phyloP scores from a whole-genome alignment of 2,797 vertebrate species.

The Characodon lateralis region DNA sequence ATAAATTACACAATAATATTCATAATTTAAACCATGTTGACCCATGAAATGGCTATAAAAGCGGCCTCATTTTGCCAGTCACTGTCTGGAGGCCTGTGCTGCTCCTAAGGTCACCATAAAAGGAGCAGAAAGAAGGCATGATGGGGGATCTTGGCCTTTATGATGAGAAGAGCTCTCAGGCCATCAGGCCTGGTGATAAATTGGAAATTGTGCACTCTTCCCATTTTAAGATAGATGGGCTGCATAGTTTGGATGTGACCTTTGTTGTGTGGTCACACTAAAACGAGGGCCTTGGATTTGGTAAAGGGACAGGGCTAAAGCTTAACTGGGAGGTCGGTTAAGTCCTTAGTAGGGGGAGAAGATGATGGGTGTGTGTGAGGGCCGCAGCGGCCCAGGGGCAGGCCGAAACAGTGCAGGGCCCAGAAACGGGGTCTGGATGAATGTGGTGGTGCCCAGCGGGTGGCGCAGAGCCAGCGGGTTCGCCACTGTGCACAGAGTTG shows the following conservation, averaged over 20 bases:
- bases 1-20: constrained; percentile 82
- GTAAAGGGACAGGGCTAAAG: constrained; percentile 52
- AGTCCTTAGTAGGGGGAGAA: constrained; percentile 91
- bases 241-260: constrained; percentile 84
- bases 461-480: constrained; percentile 89
- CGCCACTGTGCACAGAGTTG: constrained; percentile 90
- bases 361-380: constrained; percentile 90
- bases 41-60: constrained; percentile 79
- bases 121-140: constrained; percentile 79
- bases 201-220: constrained; percentile 65
- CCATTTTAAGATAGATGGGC: constrained; percentile 69
- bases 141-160: constrained; percentile 74
- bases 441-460: constrained; percentile 84
- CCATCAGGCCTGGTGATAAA: constrained; percentile 38
- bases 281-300: constrained; percentile 63
- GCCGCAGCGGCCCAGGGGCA: constrained; percentile 87
- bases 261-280: constrained; percentile 63
- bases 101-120: constrained; percentile 68
- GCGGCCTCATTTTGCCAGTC: constrained; percentile 66
- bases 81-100: constrained; percentile 69
- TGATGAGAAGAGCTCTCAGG: constrained; percentile 63
- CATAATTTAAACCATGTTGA: constrained; percentile 73
- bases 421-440: constrained; percentile 93
- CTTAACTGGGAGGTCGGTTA: constrained; percentile 34
- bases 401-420: constrained; percentile 94